Conservation (phyloP, 2,113 vertebrate genomes). For the Albula glossodonta region DNA sequence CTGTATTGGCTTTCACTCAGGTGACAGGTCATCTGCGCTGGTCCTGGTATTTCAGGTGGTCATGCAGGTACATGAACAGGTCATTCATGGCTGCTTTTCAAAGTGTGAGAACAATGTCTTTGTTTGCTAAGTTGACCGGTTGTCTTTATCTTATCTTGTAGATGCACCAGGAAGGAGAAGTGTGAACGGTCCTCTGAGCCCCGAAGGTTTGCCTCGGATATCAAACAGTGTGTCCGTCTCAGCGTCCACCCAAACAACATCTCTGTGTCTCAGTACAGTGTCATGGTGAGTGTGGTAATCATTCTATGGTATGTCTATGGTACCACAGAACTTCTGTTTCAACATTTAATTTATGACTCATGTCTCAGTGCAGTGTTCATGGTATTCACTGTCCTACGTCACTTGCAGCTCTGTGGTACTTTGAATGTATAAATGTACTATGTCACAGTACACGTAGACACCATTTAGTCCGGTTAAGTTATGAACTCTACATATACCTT, state of each 20-base stretch:
- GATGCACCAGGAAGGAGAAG: slow-evolving; percentile 92
- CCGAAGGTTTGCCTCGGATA: slow-evolving; percentile 89
- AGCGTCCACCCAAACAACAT: slow-evolving; percentile 97
- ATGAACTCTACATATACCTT: too few species aligned
- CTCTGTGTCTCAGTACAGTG: slow-evolving; percentile 95
- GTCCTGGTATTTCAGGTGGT: not conserved
- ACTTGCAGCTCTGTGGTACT: not conserved
- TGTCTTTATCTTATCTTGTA: slow-evolving; percentile 52
- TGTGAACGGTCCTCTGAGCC: slow-evolving; percentile 90
- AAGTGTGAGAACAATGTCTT: not conserved
- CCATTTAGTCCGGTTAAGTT: too few species aligned
- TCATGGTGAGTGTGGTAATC: slow-evolving; percentile 79
- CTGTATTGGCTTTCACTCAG: not conserved
- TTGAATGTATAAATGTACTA: not conserved
- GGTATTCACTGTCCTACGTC: not conserved
- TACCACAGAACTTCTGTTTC: not conserved
- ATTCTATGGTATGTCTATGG: not conserved
- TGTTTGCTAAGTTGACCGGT: not conserved
- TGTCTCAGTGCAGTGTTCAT: not conserved
- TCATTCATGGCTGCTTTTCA: not conserved
- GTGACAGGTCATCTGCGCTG: not conserved
- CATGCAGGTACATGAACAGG: not conserved
- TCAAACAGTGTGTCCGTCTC: slow-evolving; percentile 94
- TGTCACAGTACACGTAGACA: too few species aligned
- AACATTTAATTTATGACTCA: not conserved